Base-by-base conservation (phyloP, 2,888 invertebrate species). In the Drosophila mercatorum region DNA sequence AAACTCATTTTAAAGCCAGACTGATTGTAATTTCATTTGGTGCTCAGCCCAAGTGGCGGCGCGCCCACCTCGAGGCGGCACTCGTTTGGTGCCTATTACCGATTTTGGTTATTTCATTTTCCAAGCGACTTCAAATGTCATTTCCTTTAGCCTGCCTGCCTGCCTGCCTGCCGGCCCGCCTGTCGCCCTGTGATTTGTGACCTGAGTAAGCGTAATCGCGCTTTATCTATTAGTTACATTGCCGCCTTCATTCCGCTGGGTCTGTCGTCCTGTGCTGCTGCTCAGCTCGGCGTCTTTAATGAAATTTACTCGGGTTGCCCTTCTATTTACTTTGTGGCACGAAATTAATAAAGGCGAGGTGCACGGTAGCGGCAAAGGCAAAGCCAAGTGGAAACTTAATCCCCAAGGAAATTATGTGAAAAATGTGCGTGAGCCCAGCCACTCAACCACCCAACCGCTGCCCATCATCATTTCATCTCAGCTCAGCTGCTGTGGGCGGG, bases 361-460 rank as follows among this genome's bases (percentile, higher is more conserved):
- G 75, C 72, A 70, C 65, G 55, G 65, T 51, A 63, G 60, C 56
- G 57, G 58, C 68, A 57, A 58, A 38, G 66, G 63, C 46, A 82
- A 67, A 69, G 60, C 79, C 75, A 83, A 84, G 84, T 82, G 87
- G 84, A 85, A 85, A 85, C 84, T 80, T 87, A 85, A 85, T 87
- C 85, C 85, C 85, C 64, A 77, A 85, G 85, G 87, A 85, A 85
- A 85, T 85, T 85, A 85, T 85, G 75, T 87, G 84, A 84, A 83
- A 86, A 86, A 86, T 84, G 83, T 89, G 83, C 81, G 89, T 83
- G 78, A 71, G 72, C 40, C 22, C 22, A 55, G 26, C 22, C 22
- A 22, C 22, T 36, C 31, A 40, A 2, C 14, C 40, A 14, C 14
- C 46, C 26, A 6, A 1, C 46, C 38, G 22, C 12, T 41, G 36